Conservation (phyloP, 1,140 invertebrate species). For the Anastatus disparis region DNA sequence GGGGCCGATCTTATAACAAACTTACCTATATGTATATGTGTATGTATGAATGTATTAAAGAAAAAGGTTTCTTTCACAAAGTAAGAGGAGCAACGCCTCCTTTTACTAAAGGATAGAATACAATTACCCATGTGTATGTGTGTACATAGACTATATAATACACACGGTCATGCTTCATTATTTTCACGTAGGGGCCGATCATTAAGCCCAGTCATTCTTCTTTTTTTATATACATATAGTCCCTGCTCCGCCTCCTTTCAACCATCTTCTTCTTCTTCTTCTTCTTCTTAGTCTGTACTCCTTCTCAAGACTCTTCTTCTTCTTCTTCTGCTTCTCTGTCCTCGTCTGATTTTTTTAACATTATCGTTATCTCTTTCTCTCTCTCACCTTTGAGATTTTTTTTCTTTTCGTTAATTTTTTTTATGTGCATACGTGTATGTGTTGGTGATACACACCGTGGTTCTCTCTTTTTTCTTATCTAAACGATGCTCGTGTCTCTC, state of each 20-base stretch:
- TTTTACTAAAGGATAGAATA: slow-evolving; percentile 22
- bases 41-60: background rate
- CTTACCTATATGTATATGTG: background rate
- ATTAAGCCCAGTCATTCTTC: slow-evolving; percentile 60
- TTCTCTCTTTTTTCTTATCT: slow-evolving; percentile 28
- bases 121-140: too few relatives aligned
- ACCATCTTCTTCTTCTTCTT: slow-evolving; percentile 42
- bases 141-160: too few relatives aligned
- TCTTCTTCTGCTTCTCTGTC: background rate
- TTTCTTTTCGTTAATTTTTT: slow-evolving; percentile 5
- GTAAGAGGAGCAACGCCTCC: slow-evolving; percentile 48
- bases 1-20: slow-evolving; percentile 53
- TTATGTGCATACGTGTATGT: background rate
- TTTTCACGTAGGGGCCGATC: slow-evolving; percentile 58
- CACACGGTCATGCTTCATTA: slow-evolving; percentile 61
- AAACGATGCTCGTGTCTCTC: slow-evolving; percentile 37
- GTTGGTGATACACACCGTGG: background rate
- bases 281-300: slow-evolving; percentile 29
- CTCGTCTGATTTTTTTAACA: too few relatives aligned
- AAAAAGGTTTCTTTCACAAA: background rate
- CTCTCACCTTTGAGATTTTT: slow-evolving; percentile 32
- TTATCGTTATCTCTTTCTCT: slow-evolving; percentile 30
- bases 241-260: slow-evolving; percentile 48
- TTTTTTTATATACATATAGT: too few relatives aligned
- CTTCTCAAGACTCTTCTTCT: slow-evolving; percentile 1